phyloP scores from a whole-genome alignment of 2,888 invertebrate species.

The Polyommatus iphigenia region DNA sequence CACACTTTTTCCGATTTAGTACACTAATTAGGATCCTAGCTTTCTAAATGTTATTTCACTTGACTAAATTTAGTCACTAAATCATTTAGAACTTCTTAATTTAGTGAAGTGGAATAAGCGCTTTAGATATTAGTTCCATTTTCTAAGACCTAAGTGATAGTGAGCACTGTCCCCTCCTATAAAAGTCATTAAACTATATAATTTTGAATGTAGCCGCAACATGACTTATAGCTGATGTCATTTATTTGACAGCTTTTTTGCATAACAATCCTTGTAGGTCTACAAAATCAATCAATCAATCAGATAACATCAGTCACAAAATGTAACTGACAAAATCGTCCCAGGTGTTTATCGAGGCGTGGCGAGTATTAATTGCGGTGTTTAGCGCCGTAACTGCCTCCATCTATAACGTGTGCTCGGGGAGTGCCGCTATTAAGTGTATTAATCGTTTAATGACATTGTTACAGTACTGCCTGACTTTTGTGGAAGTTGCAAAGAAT shows the following conservation, averaged over 20 bases:
- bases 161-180: too few relatives aligned
- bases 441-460: constrained; percentile 11
- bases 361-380: constrained; percentile 4
- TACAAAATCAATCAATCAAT: neutral
- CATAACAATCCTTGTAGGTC: neutral
- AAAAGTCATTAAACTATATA: too few relatives aligned
- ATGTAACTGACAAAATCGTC: neutral
- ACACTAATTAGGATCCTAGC: too few relatives aligned
- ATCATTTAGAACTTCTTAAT: too few relatives aligned
- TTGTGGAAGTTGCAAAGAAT: neutral
- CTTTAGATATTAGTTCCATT: too few relatives aligned
- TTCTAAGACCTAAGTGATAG: too few relatives aligned
- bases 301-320: neutral
- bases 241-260: neutral
- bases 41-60: too few relatives aligned
- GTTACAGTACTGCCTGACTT: neutral
- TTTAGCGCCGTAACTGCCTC: neutral
- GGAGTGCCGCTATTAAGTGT: neutral
- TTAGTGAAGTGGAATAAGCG: too few relatives aligned
- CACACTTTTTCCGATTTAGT: too few relatives aligned
- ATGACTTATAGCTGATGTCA: neutral
- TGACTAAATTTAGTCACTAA: too few relatives aligned
- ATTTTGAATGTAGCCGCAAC: too few relatives aligned
- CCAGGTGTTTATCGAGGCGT: neutral
- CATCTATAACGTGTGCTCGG: constrained; percentile 8